Percentiles rank a stretch among this genome's conserved stretches.
Evolutionary conservation across 2,888 invertebrate species (phyloP).

Genomic region (Calameuta pallipes): DNA sequence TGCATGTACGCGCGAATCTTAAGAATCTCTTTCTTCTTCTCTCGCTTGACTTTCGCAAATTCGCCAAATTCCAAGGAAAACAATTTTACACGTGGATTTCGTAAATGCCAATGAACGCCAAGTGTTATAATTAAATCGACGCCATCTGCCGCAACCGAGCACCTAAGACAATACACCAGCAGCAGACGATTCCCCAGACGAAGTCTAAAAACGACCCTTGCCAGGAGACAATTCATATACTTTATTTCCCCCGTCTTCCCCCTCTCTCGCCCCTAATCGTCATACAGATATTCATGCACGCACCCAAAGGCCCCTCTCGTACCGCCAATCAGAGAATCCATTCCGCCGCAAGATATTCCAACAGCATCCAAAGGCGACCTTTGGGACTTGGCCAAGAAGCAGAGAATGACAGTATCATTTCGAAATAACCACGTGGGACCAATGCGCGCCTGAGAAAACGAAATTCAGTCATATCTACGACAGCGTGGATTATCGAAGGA

Average conservation of each 20-base stretch:
- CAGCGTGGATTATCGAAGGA: neutral
- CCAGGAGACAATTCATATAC: constrained; percentile 35
- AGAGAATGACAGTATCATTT: neutral
- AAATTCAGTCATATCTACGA: neutral
- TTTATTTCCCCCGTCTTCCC: neutral
- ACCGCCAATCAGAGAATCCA: neutral
- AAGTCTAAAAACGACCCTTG: constrained; percentile 31
- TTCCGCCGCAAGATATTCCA: neutral
- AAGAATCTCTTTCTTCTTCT: neutral
- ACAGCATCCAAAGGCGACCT: neutral
- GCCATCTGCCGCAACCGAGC: neutral
- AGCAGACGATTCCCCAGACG: constrained; percentile 52
- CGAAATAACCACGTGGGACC: neutral
- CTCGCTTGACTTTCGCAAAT: neutral
- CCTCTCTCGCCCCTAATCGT: neutral
- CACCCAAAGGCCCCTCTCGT: neutral
- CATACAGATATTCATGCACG: neutral
- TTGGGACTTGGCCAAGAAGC: neutral
- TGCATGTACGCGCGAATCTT: neutral
- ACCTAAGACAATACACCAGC: constrained; percentile 6
- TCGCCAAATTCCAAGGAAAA: neutral
- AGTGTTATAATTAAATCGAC: neutral
- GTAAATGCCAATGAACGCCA: constrained; percentile 42
- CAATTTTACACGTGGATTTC: neutral
- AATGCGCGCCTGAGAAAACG: neutral